Evolutionary conservation across 1,140 invertebrate species (phyloP).

Genomic region (Plutomurus gul): DNA sequence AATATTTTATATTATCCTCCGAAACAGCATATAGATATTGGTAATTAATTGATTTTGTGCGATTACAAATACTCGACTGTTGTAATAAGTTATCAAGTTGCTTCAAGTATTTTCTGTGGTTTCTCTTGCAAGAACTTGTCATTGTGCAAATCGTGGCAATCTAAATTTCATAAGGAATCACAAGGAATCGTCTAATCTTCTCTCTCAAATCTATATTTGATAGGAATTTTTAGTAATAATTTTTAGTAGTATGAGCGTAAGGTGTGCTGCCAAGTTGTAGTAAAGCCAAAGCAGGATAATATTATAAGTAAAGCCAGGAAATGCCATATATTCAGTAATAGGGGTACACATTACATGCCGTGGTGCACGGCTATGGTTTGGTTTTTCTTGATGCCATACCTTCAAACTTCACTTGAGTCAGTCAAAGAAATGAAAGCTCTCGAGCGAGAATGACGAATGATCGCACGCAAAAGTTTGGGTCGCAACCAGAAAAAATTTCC

Average conservation of each 20-base stretch:
- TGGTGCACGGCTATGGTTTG: constrained; percentile 26
- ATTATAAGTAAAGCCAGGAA: not conserved
- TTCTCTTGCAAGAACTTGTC: not conserved
- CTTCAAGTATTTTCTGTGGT: not conserved
- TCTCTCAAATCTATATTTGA: too few relatives aligned
- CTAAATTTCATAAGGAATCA: constrained; percentile 20
- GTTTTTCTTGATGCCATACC: constrained; percentile 35
- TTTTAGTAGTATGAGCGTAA: not conserved
- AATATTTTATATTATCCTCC: too few relatives aligned
- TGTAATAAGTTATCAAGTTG: too few relatives aligned
- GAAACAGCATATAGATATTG: too few relatives aligned
- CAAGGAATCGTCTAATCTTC: too few relatives aligned
- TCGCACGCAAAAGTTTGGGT: constrained; percentile 47
- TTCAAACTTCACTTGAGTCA: constrained; percentile 43
- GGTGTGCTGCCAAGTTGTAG: not conserved
- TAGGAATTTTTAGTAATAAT: constrained; percentile 13
- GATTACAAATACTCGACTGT: too few relatives aligned
- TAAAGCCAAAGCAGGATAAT: constrained; percentile 10
- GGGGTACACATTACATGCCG: not conserved
- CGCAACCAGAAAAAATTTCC: constrained; percentile 38
- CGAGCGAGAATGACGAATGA: constrained; percentile 48
- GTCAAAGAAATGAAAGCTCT: constrained; percentile 49
- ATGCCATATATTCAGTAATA: not conserved
- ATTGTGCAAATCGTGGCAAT: not conserved
- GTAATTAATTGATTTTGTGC: too few relatives aligned